Percentiles rank a stretch among this genome's conserved stretches.
Conservation (phyloP, 2,888 invertebrate species). For the Tanytarsus gracilentus region DNA sequence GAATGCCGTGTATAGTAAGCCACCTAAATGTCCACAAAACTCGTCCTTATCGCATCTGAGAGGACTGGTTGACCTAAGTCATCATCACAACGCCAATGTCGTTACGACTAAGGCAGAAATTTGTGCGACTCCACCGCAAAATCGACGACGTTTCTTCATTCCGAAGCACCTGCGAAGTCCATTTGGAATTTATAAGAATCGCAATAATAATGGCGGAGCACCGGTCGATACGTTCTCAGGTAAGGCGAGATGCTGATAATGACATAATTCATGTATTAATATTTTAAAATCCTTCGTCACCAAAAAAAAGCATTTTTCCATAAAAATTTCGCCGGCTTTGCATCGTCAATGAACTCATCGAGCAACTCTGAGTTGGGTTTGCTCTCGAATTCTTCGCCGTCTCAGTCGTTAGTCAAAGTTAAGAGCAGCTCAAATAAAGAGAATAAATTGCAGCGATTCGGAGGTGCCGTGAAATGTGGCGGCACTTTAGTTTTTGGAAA, state of each 20-base stretch:
- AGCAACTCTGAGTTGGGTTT: conserved; percentile 41
- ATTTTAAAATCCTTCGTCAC: not conserved
- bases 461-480: conserved; percentile 10
- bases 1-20: conserved; percentile 31
- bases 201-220: conserved; percentile 39
- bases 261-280: not conserved
- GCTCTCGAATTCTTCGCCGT: not conserved
- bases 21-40: conserved; percentile 28
- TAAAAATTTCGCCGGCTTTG: conserved; percentile 27
- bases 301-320: conserved; percentile 16
- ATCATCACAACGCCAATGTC: no score
- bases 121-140: conserved; percentile 71
- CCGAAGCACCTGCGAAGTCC: conserved; percentile 71
- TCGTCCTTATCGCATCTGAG: conserved; percentile 29
- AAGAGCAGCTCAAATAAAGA: conserved; percentile 13
- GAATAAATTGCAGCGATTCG: conserved; percentile 19
- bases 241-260: conserved; percentile 39
- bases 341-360: conserved; percentile 40
- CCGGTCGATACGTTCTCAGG: conserved; percentile 61
- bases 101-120: conserved; percentile 43
- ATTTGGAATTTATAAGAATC: conserved; percentile 44
- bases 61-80: conserved; percentile 36
- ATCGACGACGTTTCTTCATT: conserved; percentile 73
- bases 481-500: conserved; percentile 63
- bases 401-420: conserved; percentile 12